Base-by-base conservation (phyloP, 2,888 invertebrate genomes). In the Drosophila anomalata region DNA sequence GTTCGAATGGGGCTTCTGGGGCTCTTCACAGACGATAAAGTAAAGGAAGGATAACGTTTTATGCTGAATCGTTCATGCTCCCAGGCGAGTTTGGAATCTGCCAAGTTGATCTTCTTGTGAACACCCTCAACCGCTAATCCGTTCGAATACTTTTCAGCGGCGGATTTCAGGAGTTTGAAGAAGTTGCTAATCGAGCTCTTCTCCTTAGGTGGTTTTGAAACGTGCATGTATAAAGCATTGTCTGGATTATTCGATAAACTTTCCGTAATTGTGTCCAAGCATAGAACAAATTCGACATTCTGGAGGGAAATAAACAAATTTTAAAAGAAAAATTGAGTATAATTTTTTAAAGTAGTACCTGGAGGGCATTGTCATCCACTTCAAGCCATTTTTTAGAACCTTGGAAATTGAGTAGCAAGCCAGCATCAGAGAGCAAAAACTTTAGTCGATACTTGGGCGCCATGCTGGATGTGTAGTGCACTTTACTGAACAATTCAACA, bases 51-150 rank as follows among this genome's bases (percentile, higher is more conserved):
- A 86, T 98, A 94, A 74, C 98, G 93, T 75, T 97, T 94, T 79
- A 99, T 97, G 90, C 98, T 98, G 92, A 96, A 99, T 76, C 97
- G 93, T 92, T 99, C 99, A 89, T 99, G 99, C 89, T 99, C 98
- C 99, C 99, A 99, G 0, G 98, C 96, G 29, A 98, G 92, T 59
- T 95, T 93, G 0, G 73, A 96, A 56, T 98, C 98, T 0, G 97
- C 98, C 58, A 99, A 92, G 93, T 98, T 98, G 80, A 99, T 99
- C 93, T 99, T 99, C 92, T 99, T 99, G 89, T 99, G 98, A 7
- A 95, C 94, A 48, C 96, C 93, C 70, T 96, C 94, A 11, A 95
- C 93, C 4, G 92, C 92, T 0, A 93, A 91, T 1, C 92, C 91
- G 1, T 91, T 91, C 0, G 53, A 42, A 48, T 93, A 89, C 51